Percentiles rank a stretch among this genome's conserved stretches.
Conservation (phyloP, 2,113 vertebrate species). For the Bubalus kerabau region DNA sequence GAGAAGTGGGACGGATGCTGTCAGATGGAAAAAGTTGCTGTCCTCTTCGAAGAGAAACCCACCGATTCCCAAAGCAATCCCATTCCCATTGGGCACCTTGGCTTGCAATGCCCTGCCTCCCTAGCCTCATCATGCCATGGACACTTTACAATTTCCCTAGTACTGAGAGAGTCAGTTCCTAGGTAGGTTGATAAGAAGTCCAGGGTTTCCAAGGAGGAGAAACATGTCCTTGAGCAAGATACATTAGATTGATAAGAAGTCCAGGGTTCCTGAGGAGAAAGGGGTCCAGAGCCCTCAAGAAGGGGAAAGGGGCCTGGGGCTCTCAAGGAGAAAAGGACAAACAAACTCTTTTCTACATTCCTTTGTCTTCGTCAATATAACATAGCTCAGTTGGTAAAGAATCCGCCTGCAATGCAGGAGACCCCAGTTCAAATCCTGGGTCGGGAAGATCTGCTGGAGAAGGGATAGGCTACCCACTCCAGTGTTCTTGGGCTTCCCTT, state of each 20-base stretch:
- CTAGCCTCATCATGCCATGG: no score
- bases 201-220: background rate
- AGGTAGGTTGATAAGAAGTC: background rate
- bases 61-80: background rate
- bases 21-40: background rate
- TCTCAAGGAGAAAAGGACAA: background rate
- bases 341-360: background rate
- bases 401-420: background rate
- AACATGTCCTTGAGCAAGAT: background rate
- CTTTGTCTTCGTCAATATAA: background rate
- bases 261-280: background rate
- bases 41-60: background rate
- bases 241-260: background rate
- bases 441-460: background rate
- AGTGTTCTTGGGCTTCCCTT: background rate
- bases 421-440: background rate
- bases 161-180: background rate
- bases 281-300: fast-evolving
- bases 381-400: background rate
- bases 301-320: background rate
- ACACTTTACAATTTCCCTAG: background rate
- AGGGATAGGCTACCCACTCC: background rate
- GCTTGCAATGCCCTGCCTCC: background rate
- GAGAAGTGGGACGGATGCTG: background rate
- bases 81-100: background rate